Percentiles rank a stretch among this genome's conserved stretches.
phyloP scores from a whole-genome alignment of 35 echinoderm and acorn worm species.

The Lytechinus pictus region DNA sequence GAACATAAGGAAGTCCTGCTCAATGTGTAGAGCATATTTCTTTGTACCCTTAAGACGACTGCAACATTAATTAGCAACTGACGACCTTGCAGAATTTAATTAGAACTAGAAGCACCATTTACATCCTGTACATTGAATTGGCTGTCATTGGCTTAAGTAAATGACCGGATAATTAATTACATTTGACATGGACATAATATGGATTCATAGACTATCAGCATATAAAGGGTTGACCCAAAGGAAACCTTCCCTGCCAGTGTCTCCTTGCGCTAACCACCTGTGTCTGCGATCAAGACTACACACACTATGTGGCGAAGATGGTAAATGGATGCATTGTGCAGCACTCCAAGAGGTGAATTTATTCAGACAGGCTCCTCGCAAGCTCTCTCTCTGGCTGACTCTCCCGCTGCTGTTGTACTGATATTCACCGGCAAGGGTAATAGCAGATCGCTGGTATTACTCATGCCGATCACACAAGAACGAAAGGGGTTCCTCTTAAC shows the following conservation, averaged over 20 bases:
- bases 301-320: not conserved
- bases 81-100: not conserved
- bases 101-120: not conserved
- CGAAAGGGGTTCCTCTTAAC: not conserved
- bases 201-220: not conserved
- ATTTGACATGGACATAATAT: not conserved
- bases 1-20: not conserved
- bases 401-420: not conserved
- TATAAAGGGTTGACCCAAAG: not conserved
- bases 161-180: not conserved
- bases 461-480: not conserved
- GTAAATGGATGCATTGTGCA: not conserved
- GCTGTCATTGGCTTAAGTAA: not conserved
- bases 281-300: not conserved
- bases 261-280: not conserved
- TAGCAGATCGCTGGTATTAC: not conserved
- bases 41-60: not conserved
- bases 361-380: not conserved
- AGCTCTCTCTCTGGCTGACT: not conserved
- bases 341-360: not conserved
- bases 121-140: too few species aligned
- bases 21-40: not conserved
- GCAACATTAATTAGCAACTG: not conserved
- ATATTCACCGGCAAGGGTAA: not conserved
- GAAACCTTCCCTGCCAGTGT: not conserved